A percentile compares a stretch with the other conserved stretches of the same genome.
phyloP scores from a whole-genome alignment of 2,888 invertebrate genomes.

The Cacoxenus indagator region DNA sequence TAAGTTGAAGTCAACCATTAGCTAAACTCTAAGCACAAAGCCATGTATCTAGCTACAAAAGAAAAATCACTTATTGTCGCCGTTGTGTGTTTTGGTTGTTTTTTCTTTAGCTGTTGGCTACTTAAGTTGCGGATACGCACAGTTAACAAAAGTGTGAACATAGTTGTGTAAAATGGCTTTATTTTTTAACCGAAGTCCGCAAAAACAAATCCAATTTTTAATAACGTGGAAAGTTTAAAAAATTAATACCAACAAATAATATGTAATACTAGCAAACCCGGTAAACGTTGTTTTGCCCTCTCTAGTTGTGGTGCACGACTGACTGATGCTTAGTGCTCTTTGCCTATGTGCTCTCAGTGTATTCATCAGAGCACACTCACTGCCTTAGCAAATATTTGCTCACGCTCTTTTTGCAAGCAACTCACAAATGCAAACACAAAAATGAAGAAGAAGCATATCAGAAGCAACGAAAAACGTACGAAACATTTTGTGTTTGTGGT shows the following conservation, averaged over 20 bases:
- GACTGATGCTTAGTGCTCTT: too few species aligned
- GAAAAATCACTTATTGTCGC: neutral
- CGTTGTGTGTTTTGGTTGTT: neutral
- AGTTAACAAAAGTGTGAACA: neutral
- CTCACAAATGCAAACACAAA: too few species aligned
- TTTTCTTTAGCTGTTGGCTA: neutral
- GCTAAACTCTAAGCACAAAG: neutral
- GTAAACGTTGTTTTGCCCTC: too few species aligned
- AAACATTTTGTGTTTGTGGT: too few species aligned
- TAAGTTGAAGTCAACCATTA: constrained; percentile 14
- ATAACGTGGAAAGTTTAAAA: constrained; percentile 13
- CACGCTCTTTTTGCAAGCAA: too few species aligned
- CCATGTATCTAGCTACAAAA: neutral
- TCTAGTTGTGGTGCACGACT: too few species aligned
- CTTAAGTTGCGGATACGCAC: neutral
- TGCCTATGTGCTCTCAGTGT: too few species aligned
- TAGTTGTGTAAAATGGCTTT: neutral
- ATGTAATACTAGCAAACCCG: too few species aligned
- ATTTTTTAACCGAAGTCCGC: neutral
- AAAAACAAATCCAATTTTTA: constrained; percentile 2
- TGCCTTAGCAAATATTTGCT: too few species aligned
- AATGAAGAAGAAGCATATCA: too few species aligned
- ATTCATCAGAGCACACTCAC: too few species aligned
- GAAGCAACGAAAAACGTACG: too few species aligned
- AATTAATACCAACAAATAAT: neutral